These are phyloP conservation scores for Cnemophilus loriae DNA, from an alignment of 2,113 vertebrate genomes.

Conservation along the genomic window DNA sequence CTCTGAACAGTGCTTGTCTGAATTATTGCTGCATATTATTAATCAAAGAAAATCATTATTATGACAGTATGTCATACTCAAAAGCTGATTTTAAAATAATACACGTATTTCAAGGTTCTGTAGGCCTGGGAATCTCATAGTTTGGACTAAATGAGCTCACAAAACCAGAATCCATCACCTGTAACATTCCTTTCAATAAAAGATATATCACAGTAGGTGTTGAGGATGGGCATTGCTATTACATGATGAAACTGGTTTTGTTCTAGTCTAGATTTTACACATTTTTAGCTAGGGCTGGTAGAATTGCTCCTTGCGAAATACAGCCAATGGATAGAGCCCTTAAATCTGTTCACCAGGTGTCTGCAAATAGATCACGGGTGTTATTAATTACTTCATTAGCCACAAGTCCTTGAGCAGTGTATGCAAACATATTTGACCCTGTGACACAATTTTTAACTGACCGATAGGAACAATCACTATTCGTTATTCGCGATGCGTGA, in stretches of 20 bases:
- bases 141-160: background rate
- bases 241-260: background rate
- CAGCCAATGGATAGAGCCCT: background rate
- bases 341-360: background rate
- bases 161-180: background rate
- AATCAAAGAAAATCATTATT: background rate
- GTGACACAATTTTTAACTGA: slow-evolving; percentile 22
- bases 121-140: background rate
- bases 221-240: background rate
- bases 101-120: background rate
- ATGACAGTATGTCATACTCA: background rate
- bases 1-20: background rate
- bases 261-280: background rate
- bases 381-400: background rate
- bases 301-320: background rate
- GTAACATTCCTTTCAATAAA: background rate
- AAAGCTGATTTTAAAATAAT: background rate
- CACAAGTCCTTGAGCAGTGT: slow-evolving; percentile 12
- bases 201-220: background rate
- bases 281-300: background rate
- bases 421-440: slow-evolving; percentile 46
- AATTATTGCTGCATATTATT: background rate
- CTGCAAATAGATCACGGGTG: background rate
- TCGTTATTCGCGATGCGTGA: rapidly evolving
- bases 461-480: background rate